A percentile compares a stretch with the other conserved stretches of the same genome.
Conservation (phyloP, 1,140 invertebrate species). For the Eumaeus atala region DNA sequence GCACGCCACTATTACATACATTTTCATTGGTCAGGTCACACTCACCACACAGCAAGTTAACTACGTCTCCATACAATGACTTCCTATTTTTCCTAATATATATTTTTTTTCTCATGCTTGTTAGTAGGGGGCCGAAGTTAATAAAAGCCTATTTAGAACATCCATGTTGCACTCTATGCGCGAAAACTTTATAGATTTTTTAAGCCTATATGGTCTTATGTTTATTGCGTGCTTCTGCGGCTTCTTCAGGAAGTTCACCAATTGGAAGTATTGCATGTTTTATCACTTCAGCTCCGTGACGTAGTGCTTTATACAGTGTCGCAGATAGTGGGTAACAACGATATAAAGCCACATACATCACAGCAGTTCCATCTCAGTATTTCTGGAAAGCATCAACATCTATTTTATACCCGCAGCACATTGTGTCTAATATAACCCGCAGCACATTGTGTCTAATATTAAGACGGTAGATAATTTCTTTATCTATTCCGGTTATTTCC, state of each 20-base stretch:
- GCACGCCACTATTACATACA: background rate
- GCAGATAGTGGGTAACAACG: constrained; percentile 47
- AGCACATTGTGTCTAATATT: constrained; percentile 27
- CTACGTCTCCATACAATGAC: background rate
- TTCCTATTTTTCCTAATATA: background rate
- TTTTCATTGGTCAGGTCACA: background rate
- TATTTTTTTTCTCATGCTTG: too few relatives aligned
- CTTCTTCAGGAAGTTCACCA: constrained; percentile 31
- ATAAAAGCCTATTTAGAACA: constrained; percentile 24
- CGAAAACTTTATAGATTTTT: constrained; percentile 31
- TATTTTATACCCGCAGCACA: constrained; percentile 32
- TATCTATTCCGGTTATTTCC: constrained; percentile 41
- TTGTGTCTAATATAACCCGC: constrained; percentile 25
- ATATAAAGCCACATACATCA: constrained; percentile 38
- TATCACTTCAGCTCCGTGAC: constrained; percentile 36
- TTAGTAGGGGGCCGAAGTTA: constrained; percentile 18
- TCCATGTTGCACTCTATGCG: constrained; percentile 25
- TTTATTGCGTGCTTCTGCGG: constrained; percentile 29
- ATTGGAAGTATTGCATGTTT: constrained; percentile 27
- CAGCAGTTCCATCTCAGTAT: constrained; percentile 27
- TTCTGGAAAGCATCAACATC: constrained; percentile 26
- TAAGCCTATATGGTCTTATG: constrained; percentile 26
- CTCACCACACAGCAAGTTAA: background rate
- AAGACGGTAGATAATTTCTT: constrained; percentile 31
- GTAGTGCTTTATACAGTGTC: constrained; percentile 48